Evolutionary conservation across 1,140 invertebrate species (phyloP).

Genomic region (Zaprionus capensis): DNA sequence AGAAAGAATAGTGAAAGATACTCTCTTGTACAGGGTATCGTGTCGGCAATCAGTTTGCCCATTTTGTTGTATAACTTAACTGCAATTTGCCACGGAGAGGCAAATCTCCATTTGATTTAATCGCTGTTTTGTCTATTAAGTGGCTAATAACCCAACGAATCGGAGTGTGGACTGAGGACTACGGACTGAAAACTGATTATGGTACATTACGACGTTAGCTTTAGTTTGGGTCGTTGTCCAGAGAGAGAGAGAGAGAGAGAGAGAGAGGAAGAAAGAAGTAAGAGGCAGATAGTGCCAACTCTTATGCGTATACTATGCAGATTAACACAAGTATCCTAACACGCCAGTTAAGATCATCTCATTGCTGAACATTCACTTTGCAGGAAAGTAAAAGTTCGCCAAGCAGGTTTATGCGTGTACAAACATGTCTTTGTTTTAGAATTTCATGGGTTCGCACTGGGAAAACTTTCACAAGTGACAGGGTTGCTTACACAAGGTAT

Average conservation of each 20-base stretch:
- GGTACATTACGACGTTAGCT: conserved; percentile 39
- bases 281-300: background rate
- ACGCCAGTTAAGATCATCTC: conserved; percentile 1
- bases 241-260: background rate
- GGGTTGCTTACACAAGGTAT: too few species aligned
- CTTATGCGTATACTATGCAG: background rate
- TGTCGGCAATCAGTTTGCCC: background rate
- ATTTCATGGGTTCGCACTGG: background rate
- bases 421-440: conserved; percentile 5
- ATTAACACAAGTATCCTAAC: background rate
- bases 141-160: conserved; percentile 51
- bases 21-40: background rate
- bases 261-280: background rate
- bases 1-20: background rate
- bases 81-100: background rate
- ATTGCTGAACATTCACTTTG: background rate
- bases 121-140: conserved; percentile 46
- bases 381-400: conserved; percentile 1
- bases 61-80: background rate
- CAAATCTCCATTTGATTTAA: conserved; percentile 26
- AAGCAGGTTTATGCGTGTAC: conserved; percentile 1
- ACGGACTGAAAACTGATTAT: conserved; percentile 38
- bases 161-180: background rate
- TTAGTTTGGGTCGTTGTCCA: conserved; percentile 40
- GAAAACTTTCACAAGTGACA: background rate